Conservation (phyloP, 2,888 invertebrate species). For the Brenthis ino region DNA sequence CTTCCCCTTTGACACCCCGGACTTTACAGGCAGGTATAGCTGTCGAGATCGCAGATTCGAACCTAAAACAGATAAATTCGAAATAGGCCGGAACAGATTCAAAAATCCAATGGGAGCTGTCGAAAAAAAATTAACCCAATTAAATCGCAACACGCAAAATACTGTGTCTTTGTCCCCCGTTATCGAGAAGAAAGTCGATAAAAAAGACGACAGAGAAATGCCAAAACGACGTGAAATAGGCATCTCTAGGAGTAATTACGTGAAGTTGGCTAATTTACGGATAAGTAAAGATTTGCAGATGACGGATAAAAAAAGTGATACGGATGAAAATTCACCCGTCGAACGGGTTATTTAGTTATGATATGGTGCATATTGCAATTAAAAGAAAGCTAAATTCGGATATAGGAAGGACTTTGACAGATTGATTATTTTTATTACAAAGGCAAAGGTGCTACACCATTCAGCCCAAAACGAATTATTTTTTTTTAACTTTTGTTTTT, state of each 20-base stretch:
- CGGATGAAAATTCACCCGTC: conserved; percentile 44
- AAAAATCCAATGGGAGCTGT: conserved; percentile 49
- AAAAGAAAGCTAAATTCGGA: conserved; percentile 3
- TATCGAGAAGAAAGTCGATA: conserved; percentile 46
- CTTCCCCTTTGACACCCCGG: conserved; percentile 54
- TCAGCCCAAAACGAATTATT: neutral
- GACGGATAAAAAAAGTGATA: conserved; percentile 27
- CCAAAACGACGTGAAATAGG: conserved; percentile 59
- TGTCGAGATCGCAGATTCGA: conserved; percentile 59
- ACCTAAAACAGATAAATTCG: conserved; percentile 47
- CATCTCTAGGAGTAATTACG: conserved; percentile 74
- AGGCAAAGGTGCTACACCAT: neutral
- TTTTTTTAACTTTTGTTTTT: neutral
- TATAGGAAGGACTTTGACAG: neutral
- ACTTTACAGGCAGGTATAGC: conserved; percentile 68
- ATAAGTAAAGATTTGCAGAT: conserved; percentile 59
- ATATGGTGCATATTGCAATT: conserved; percentile 2
- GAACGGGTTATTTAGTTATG: conserved; percentile 59
- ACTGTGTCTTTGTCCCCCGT: conserved; percentile 48
- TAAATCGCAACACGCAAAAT: conserved; percentile 49
- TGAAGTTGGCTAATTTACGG: conserved; percentile 73
- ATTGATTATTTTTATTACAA: neutral
- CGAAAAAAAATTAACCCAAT: conserved; percentile 45
- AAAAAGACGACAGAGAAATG: conserved; percentile 41
- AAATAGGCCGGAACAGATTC: conserved; percentile 51